phyloP scores from a whole-genome alignment of 2,113 vertebrate genomes.

The Pantherophis guttatus region DNA sequence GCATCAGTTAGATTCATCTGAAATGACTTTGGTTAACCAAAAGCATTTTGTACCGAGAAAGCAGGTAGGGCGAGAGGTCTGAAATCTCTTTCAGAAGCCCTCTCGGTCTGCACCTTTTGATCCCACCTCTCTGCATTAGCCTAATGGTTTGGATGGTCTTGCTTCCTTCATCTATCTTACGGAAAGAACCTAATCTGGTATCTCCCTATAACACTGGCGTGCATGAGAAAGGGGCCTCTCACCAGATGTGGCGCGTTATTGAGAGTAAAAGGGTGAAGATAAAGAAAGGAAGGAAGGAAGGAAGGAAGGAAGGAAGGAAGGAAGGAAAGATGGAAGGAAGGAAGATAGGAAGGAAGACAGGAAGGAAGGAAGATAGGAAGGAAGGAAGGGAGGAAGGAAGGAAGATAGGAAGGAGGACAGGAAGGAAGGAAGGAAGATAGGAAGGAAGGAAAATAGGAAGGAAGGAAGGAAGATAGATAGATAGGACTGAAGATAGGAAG shows the following conservation, averaged over 20 bases:
- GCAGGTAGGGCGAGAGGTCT: neutral
- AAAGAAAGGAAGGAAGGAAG: neutral
- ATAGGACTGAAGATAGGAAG: fast-evolving
- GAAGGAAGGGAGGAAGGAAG: too few relatives aligned
- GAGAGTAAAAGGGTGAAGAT: neutral
- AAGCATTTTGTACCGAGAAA: neutral
- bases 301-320: too few relatives aligned
- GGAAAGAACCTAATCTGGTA: neutral
- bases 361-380: too few relatives aligned
- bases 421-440: too few relatives aligned
- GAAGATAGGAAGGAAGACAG: too few relatives aligned
- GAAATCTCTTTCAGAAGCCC: neutral
- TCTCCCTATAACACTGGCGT: neutral
- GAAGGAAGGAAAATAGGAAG: too few relatives aligned
- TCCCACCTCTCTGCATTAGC: neutral
- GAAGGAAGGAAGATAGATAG: too few relatives aligned
- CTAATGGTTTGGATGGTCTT: neutral
- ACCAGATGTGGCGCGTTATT: neutral
- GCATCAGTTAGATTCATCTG: neutral
- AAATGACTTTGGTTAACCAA: neutral
- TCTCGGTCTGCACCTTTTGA: neutral
- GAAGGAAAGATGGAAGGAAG: too few relatives aligned
- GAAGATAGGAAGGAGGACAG: too few relatives aligned
- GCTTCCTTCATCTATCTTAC: neutral
- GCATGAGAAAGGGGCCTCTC: neutral